Conservation (phyloP, 2,113 vertebrate genomes). For the Pteropus alecto region DNA sequence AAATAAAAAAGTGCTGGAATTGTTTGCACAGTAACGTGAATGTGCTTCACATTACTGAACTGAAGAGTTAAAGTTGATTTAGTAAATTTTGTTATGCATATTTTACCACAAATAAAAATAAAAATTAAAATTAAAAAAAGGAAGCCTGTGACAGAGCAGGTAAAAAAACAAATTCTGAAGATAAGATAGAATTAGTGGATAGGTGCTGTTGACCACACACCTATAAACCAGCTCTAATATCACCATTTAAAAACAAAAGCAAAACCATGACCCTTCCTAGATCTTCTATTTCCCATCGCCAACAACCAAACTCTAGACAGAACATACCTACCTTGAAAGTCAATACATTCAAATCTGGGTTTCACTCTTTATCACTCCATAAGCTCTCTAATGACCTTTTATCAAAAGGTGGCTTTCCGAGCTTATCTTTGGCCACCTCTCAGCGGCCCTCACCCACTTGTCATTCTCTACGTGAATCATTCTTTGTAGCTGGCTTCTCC, state of each 20-base stretch:
- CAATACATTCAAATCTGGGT: too few relatives aligned
- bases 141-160: background rate
- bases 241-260: background rate
- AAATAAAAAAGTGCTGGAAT: background rate
- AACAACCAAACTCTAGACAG: background rate
- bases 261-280: background rate
- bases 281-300: background rate
- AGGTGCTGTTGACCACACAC: background rate
- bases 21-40: background rate
- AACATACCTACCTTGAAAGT: background rate
- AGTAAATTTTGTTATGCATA: too few relatives aligned
- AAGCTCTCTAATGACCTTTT: background rate
- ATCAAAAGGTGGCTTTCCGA: background rate
- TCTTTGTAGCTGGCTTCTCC: too few relatives aligned
- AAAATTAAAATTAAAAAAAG: background rate
- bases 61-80: too few relatives aligned
- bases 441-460: fast-evolving
- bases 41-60: too few relatives aligned
- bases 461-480: background rate
- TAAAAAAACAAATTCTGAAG: background rate
- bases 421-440: background rate
- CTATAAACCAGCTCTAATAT: background rate
- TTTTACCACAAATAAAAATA: background rate
- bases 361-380: background rate
- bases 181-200: background rate